Evolutionary conservation across 2,797 vertebrate species (phyloP).

Genomic region (Acipenser oxyrinchus): DNA sequence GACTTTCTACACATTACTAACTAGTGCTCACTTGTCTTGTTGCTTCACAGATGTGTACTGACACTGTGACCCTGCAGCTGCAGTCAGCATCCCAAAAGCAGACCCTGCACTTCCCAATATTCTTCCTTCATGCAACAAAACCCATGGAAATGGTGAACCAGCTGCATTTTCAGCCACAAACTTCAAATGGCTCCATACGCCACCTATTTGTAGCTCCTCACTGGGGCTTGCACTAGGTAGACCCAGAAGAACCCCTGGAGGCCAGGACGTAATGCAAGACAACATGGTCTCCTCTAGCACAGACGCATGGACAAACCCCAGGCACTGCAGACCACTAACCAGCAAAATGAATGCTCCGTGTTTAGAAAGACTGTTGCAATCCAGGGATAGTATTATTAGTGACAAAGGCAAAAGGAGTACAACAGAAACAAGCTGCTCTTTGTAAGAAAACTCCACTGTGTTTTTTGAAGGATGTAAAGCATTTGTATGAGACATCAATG

Average conservation of each 20-base stretch:
- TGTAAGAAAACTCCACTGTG: conserved; percentile 26
- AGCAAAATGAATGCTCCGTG: conserved; percentile 68
- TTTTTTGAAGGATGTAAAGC: no score
- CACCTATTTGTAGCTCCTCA: conserved; percentile 57
- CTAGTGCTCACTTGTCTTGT: background rate
- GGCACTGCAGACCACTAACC: conserved; percentile 40
- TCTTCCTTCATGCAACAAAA: conserved; percentile 35
- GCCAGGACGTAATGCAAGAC: conserved; percentile 60
- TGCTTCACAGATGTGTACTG: conserved; percentile 43
- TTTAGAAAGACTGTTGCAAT: conserved; percentile 67
- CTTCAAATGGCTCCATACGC: conserved; percentile 68
- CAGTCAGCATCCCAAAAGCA: conserved; percentile 21
- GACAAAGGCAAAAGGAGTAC: conserved; percentile 41
- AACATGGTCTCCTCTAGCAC: conserved; percentile 67
- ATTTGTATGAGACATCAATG: no score
- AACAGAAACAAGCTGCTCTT: conserved; percentile 56
- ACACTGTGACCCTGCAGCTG: conserved; percentile 19
- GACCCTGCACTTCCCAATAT: conserved; percentile 29
- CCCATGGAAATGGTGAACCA: conserved; percentile 50
- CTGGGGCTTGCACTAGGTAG: conserved; percentile 50
- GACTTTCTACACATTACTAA: no score
- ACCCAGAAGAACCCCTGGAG: conserved; percentile 36
- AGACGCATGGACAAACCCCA: conserved; percentile 37
- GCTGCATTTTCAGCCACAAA: conserved; percentile 56
- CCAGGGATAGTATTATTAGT: conserved; percentile 65